phyloP scores from a whole-genome alignment of 1,140 invertebrate species.

The Nilaparvata lugens region DNA sequence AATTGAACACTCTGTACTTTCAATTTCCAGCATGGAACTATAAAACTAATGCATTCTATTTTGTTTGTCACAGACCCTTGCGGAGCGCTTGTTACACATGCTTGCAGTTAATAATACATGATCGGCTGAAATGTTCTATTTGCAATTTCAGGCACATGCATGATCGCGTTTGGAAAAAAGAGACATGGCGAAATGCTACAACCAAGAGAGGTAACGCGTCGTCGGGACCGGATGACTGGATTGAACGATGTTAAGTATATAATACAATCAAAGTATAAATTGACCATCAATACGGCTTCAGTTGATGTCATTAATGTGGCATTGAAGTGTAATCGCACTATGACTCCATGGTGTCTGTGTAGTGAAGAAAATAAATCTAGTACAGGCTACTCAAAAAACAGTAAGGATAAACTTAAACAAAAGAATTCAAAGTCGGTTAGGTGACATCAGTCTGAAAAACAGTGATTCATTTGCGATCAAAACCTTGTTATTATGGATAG shows the following conservation, averaged over 20 bases:
- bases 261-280: conserved; percentile 49
- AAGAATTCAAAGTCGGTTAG: too few species aligned
- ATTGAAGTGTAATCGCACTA: conserved; percentile 65
- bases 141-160: conserved; percentile 64
- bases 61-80: too few species aligned
- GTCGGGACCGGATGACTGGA: conserved; percentile 76
- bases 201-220: conserved; percentile 79
- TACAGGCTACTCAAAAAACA: background rate
- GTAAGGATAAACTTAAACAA: too few species aligned
- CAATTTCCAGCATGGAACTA: too few species aligned
- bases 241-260: conserved; percentile 70
- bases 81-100: too few species aligned
- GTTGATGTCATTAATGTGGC: conserved; percentile 72
- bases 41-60: too few species aligned
- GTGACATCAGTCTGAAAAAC: too few species aligned
- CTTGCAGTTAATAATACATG: too few species aligned
- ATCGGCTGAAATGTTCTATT: too few species aligned
- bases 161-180: conserved; percentile 66
- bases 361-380: conserved; percentile 34
- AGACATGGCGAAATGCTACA: conserved; percentile 76
- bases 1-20: too few species aligned
- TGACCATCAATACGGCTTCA: conserved; percentile 58
- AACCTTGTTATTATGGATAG: too few species aligned
- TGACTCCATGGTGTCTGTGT: conserved; percentile 90
- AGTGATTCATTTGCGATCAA: too few species aligned